Evolutionary conservation across 1,140 invertebrate species (phyloP).

Genomic region (Drosophila tristis): DNA sequence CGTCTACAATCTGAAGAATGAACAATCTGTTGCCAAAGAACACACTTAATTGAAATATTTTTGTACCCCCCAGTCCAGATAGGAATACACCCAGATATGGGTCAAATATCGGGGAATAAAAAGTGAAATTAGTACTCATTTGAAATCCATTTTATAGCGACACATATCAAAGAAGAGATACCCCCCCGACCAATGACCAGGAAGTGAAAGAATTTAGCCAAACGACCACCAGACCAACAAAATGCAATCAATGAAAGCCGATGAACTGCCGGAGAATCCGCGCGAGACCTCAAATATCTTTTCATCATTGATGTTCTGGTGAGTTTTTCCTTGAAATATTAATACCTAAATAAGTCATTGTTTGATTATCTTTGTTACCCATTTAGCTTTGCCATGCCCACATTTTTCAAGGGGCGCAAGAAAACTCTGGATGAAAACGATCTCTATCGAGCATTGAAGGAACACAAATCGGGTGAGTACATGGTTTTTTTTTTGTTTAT

Average conservation of each 20-base stretch:
- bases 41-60: no score
- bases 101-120: no score
- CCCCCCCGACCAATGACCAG: conserved; percentile 53
- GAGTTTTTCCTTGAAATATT: conserved; percentile 9
- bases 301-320: conserved; percentile 80
- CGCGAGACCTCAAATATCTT: conserved; percentile 76
- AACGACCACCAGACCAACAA: conserved; percentile 54
- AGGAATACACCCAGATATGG: no score
- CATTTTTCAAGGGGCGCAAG: conserved; percentile 85
- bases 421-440: conserved; percentile 86
- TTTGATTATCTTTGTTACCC: neutral
- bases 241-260: conserved; percentile 79
- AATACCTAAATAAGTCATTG: neutral
- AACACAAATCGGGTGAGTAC: conserved; percentile 85
- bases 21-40: no score
- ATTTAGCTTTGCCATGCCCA: conserved; percentile 85
- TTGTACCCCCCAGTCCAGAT: no score
- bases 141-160: conserved; percentile 12
- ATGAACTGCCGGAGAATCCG: conserved; percentile 78
- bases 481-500: neutral
- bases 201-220: conserved; percentile 26
- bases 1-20: no score
- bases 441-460: conserved; percentile 86
- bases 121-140: no score
- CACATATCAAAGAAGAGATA: conserved; percentile 11